phyloP scores from a whole-genome alignment of 2,797 vertebrate species.

The Diglossa cyanea region DNA sequence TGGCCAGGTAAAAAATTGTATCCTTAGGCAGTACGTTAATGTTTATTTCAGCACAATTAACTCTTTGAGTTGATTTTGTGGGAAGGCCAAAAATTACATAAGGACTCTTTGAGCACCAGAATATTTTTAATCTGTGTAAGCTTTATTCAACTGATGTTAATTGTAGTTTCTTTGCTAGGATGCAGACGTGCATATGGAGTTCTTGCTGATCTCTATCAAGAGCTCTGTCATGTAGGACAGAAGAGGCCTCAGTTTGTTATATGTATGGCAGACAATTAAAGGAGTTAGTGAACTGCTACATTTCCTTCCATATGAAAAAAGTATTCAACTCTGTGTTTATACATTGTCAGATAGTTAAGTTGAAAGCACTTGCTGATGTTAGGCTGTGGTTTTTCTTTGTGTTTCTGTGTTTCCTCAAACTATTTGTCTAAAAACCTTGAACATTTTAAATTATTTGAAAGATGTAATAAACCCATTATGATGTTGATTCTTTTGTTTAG shows the following conservation, averaged over 20 bases:
- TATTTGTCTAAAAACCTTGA: background rate
- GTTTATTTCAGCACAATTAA: constrained; percentile 65
- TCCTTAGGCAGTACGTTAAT: constrained; percentile 58
- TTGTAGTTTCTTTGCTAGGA: background rate
- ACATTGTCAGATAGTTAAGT: background rate
- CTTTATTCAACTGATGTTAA: background rate
- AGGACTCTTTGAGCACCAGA: background rate
- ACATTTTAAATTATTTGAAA: background rate
- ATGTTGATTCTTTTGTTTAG: background rate
- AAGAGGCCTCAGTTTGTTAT: background rate
- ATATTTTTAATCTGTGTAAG: background rate
- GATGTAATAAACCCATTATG: background rate
- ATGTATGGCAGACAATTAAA: background rate
- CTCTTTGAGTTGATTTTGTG: constrained; percentile 12
- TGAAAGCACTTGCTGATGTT: background rate
- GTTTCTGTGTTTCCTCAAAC: background rate
- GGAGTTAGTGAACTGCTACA: background rate
- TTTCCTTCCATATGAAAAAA: background rate
- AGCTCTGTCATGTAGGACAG: background rate
- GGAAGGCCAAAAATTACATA: background rate
- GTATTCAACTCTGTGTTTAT: background rate
- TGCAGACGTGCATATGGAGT: background rate
- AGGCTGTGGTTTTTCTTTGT: background rate
- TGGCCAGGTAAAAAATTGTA: constrained; percentile 55
- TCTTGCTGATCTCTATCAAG: background rate